Base-by-base conservation (phyloP, 2,888 invertebrate genomes). In the Sinopyrophorus schimmeli region DNA sequence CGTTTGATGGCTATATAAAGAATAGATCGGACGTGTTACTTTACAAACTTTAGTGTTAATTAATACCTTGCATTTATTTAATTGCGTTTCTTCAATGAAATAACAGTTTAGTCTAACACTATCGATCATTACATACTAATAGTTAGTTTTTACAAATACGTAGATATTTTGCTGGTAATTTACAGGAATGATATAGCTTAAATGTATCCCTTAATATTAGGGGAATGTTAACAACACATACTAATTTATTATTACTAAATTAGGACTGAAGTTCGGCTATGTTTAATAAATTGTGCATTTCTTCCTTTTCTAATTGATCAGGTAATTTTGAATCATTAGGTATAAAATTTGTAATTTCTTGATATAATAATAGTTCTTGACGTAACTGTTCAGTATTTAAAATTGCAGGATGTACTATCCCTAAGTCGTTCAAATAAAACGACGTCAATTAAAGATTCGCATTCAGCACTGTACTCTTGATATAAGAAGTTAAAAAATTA, bases 231-330 rank as follows among this genome's bases (percentile, higher is more conserved):
- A 10, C 11, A 2, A 26, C n/a, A 26, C 3, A 26, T 4, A 26
- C 10, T 26, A 26, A 26, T n/a, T 26, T 26, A 26, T 26, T 26
- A 26, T n/a, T 26, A 9, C 26, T 26, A n/a, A 26, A 26, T 3
- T 26, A 26, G 3, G n/a, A 9, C 2, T 10, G 9, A 3, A 26
- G 11, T 11, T 26, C 10, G 3, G 11, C 11, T 3, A 26, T 5
- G 9, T 26, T 26, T 10, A 26, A 26, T 26, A 26, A 26, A 10
- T 9, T 26, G 5, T 26, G 26, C 5, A 26, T n/a, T 4, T 26
- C 3, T 4, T 3, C n/a, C 11, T 11, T n/a, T 2, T 3, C 9
- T 4, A n/a, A 4, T 3, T 4, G n/a, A 11, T 3, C n/a, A 2
- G 26, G 26, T 11, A 26, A 26, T 26, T 3, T 26, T 26, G 11